These are phyloP conservation scores for Holothuria glaberrima DNA, from an alignment of 35 echinoderm and acorn worm species.

Conservation along the genomic window DNA sequence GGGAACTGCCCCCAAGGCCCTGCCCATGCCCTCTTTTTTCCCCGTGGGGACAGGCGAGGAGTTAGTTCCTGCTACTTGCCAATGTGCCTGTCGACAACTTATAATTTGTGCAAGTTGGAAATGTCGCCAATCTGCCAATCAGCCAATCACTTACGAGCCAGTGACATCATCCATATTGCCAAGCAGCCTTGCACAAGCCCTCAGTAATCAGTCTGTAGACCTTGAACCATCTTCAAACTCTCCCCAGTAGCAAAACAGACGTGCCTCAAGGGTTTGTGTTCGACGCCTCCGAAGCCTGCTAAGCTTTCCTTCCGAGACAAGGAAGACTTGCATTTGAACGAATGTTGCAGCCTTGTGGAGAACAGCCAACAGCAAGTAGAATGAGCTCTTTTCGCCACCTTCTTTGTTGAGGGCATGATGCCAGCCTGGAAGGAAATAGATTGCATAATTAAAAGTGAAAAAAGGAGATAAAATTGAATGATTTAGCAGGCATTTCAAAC, in stretches of 20 bases:
- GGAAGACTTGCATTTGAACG: not conserved
- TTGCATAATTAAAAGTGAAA: not conserved
- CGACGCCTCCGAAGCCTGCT: not conserved
- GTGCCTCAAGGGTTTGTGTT: not conserved
- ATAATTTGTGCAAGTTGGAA: too few relatives aligned
- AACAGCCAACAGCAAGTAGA: not conserved
- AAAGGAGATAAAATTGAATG: too few relatives aligned
- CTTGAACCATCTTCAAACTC: not conserved
- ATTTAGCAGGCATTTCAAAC: too few relatives aligned
- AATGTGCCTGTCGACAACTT: too few relatives aligned
- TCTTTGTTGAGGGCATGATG: slow-evolving; percentile 8
- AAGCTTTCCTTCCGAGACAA: slow-evolving; percentile 2
- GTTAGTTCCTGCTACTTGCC: too few relatives aligned
- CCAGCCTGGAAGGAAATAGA: not conserved
- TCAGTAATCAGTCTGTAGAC: not conserved
- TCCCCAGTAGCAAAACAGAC: not conserved
- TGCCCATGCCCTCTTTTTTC: too few relatives aligned
- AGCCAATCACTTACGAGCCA: too few relatives aligned
- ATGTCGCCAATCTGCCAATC: too few relatives aligned
- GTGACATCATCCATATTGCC: slow-evolving; percentile 48
- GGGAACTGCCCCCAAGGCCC: too few relatives aligned
- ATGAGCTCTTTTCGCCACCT: not conserved
- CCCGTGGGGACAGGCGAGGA: too few relatives aligned
- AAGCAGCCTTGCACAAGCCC: not conserved
- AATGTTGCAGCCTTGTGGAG: not conserved